Evolutionary conservation across 2,888 invertebrate genomes (phyloP), one percentile per base, ranked within the genome.

Genomic region (Lepidonotus clava): DNA sequence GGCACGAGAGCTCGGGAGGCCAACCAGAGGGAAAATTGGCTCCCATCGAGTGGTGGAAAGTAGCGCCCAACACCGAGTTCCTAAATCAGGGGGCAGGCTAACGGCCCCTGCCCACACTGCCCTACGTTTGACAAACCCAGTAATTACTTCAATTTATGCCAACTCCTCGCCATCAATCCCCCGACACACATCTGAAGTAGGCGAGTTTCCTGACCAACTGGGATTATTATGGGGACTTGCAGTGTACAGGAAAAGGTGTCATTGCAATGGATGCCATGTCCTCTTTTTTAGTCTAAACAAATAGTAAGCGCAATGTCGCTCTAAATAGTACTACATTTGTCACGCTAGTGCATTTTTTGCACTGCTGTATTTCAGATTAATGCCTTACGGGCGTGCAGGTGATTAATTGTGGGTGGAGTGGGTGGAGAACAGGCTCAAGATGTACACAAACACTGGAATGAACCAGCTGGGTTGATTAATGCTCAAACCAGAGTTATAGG

Each of bases 131-230:
- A 80, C 28, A 32, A 80, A 41, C 80, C 80, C 46, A 34, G 46
- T 46, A 80, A 80, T 80, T 80, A 80, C 28, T 21, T 1, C 41
- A 80, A 2, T 80, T 80, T 80, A 80, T 80, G 80, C 46, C 80
- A 18, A 14, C 46, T 32, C 21, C 76, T 40, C 14, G 5, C n/a
- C 38, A 76, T 76, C 38, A 5, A 38, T 76, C 38, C 21, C 11
- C 76, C 21, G 32, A n/a, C n/a, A n/a, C n/a, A n/a, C n/a, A n/a
- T n/a, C n/a, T n/a, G n/a, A n/a, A n/a, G n/a, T n/a, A n/a, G n/a
- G n/a, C n/a, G n/a, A n/a, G n/a, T n/a, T n/a, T n/a, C n/a, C n/a
- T n/a, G n/a, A n/a, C n/a, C n/a, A n/a, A n/a, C n/a, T n/a, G n/a
- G n/a, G n/a, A n/a, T n/a, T n/a, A n/a, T n/a, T n/a, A n/a, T n/a